Conservation (phyloP, 2,888 invertebrate genomes). For the Hyppa rectilinea region DNA sequence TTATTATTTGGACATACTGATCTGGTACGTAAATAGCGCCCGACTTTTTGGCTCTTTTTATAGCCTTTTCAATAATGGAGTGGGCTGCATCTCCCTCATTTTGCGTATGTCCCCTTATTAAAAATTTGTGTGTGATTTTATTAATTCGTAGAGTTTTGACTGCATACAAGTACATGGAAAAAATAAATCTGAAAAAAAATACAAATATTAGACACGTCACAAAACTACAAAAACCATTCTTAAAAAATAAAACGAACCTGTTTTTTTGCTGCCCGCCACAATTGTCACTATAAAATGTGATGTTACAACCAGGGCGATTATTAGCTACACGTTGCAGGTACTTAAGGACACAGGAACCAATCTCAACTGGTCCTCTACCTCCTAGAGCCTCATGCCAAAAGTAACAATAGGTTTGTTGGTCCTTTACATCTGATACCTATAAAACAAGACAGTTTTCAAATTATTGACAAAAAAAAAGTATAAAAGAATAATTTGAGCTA, state of each 20-base stretch:
- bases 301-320: slow-evolving; percentile 5
- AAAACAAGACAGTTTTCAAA: no score
- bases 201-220: slow-evolving; percentile 10
- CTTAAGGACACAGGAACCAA: no score
- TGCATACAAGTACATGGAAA: slow-evolving; percentile 27
- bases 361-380: no score
- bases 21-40: slow-evolving; percentile 23
- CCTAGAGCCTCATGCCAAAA: no score
- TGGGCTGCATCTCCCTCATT: no score
- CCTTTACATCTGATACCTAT: no score
- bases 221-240: slow-evolving; percentile 13
- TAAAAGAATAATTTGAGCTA: no score
- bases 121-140: slow-evolving; percentile 20
- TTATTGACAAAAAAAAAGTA: no score
- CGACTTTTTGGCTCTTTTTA: slow-evolving; percentile 3
- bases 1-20: slow-evolving; percentile 24
- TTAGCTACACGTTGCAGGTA: no score
- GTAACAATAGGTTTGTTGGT: no score
- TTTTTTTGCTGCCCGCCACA: slow-evolving; percentile 39
- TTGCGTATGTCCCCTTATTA: slow-evolving; percentile 1
- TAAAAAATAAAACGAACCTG: slow-evolving; percentile 13
- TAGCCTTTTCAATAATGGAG: slow-evolving; percentile 12
- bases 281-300: slow-evolving; percentile 13
- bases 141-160: slow-evolving; percentile 26
- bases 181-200: slow-evolving; percentile 24